Evolutionary conservation across 1,140 invertebrate species (phyloP).

Genomic region (Sesamia nonagrioides): DNA sequence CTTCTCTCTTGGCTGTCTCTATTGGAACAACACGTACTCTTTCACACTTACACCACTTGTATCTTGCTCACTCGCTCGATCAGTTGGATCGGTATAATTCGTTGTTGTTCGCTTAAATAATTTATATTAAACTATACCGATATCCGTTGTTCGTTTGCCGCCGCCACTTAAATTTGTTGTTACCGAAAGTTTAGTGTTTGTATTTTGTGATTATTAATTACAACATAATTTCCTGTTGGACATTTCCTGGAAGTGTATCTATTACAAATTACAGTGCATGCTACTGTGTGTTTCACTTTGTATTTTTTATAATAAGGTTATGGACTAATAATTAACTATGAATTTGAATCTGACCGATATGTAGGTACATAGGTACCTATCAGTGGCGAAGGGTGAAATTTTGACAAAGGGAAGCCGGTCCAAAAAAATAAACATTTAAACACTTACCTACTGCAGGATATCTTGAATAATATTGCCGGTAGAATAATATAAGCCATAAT

Average conservation of each 20-base stretch:
- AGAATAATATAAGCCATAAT: too few species aligned
- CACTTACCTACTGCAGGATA: too few species aligned
- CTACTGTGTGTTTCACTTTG: not conserved
- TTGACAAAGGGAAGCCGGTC: too few species aligned
- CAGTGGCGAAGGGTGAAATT: too few species aligned
- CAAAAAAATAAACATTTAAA: too few species aligned
- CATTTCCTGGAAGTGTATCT: not conserved
- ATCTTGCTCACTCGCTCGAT: not conserved
- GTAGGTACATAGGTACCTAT: too few species aligned
- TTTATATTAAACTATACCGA: too few species aligned
- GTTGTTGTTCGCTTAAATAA: too few species aligned
- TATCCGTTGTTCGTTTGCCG: not conserved
- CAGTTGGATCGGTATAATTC: not conserved
- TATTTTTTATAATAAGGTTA: not conserved
- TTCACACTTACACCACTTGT: not conserved
- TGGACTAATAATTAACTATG: too few species aligned
- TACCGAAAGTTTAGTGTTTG: not conserved
- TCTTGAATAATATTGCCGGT: too few species aligned
- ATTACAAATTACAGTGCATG: not conserved
- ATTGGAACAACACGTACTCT: not conserved
- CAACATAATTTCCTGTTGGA: not conserved
- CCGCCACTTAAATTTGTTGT: not conserved
- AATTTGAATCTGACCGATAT: too few species aligned
- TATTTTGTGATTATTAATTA: not conserved
- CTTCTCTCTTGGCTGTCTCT: not conserved